These are phyloP conservation scores for Dendrolimus punctatus DNA, from an alignment of 1,140 invertebrate species.

Conservation along the genomic window DNA sequence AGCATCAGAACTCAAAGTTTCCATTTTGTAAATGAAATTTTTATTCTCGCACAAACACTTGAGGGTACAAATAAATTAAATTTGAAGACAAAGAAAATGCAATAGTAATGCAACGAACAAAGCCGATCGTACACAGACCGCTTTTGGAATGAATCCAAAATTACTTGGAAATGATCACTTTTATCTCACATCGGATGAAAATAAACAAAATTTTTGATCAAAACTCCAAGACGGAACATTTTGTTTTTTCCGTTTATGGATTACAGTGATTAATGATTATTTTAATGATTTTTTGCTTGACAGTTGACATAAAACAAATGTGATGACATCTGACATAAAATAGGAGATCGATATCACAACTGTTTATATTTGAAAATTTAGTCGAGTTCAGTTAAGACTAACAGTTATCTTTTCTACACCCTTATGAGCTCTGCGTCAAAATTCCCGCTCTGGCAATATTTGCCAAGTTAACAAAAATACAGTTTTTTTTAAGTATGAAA, in stretches of 20 bases:
- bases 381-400: too few relatives aligned
- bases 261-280: too few relatives aligned
- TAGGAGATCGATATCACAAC: too few relatives aligned
- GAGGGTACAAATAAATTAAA: neutral
- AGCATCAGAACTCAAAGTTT: conserved; percentile 23
- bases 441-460: too few relatives aligned
- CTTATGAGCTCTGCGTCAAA: too few relatives aligned
- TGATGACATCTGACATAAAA: too few relatives aligned
- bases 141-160: conserved; percentile 42
- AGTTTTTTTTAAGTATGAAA: too few relatives aligned
- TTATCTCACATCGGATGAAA: neutral
- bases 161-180: neutral
- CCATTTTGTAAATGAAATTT: conserved; percentile 30
- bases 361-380: too few relatives aligned
- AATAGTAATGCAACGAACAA: conserved; percentile 32
- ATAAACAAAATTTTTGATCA: neutral
- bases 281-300: too few relatives aligned
- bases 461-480: too few relatives aligned
- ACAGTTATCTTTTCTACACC: too few relatives aligned
- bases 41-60: neutral
- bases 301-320: too few relatives aligned
- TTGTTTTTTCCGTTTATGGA: neutral
- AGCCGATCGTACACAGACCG: conserved; percentile 22
- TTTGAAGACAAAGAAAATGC: neutral
- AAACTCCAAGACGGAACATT: neutral